Conservation (phyloP, 2,888 invertebrate species). For the Leptinotarsa peninsularis region DNA sequence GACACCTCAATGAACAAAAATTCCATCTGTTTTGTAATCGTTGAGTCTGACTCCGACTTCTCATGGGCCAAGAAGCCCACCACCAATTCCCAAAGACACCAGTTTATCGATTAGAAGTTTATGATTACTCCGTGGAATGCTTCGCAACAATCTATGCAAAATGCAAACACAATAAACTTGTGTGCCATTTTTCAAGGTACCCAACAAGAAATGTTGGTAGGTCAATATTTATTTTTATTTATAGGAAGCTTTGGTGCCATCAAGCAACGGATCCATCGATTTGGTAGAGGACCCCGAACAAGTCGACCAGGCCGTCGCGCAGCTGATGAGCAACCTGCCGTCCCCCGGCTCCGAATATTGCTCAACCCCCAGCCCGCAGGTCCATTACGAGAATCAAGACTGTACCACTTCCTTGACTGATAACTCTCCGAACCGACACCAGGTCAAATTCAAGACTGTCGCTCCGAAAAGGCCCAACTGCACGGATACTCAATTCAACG, state of each 20-base stretch:
- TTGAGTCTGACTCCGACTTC: no score
- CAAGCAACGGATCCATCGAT: slow-evolving; percentile 54
- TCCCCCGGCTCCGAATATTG: slow-evolving; percentile 59
- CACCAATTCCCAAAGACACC: no score
- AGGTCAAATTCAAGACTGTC: slow-evolving; percentile 54
- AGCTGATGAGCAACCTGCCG: slow-evolving; percentile 72
- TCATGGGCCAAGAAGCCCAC: no score
- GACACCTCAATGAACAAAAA: no score
- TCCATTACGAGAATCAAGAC: slow-evolving; percentile 60
- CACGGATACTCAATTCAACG: slow-evolving; percentile 50
- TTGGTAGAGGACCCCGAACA: slow-evolving; percentile 79
- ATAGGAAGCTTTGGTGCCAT: slow-evolving; percentile 24
- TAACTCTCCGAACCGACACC: slow-evolving; percentile 49
- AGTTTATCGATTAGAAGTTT: no score
- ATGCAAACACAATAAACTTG: no score
- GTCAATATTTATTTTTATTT: neutral
- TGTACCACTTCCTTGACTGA: slow-evolving; percentile 52
- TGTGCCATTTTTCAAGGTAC: no score
- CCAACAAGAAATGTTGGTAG: no score
- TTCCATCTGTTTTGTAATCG: no score
- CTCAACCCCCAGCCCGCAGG: slow-evolving; percentile 46
- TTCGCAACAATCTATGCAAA: no score
- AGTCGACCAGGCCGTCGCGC: slow-evolving; percentile 79
- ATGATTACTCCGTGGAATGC: no score
- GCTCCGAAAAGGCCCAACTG: slow-evolving; percentile 55